Evolutionary conservation across 2,888 invertebrate genomes (phyloP), one percentile per base, ranked within the genome.

Genomic region (Caenorhabditis zanzibari): DNA sequence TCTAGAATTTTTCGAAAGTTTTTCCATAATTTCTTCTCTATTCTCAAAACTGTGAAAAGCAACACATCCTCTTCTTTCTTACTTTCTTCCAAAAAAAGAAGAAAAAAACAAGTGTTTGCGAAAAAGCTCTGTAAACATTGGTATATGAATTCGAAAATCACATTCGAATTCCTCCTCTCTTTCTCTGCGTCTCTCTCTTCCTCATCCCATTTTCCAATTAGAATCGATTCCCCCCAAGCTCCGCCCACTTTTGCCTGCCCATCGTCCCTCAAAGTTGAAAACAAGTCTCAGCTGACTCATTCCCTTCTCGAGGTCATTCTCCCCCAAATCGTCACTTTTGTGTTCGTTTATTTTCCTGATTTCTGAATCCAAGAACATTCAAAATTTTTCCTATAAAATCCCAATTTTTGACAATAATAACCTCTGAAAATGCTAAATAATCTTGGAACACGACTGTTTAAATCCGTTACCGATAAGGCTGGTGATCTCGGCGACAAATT

Each of bases 401-500:
- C n/a, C n/a, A n/a, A n/a, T n/a, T n/a, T n/a, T n/a, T n/a, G n/a
- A n/a, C n/a, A n/a, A n/a, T n/a, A n/a, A n/a, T n/a, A 6, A 16
- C 10, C 52, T 54, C 14, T 32, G 1, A 32, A 59, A 68, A 87
- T 88, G 86, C 82, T 89, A 28, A 87, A 88, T 47, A 87, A 89
- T 35, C 76, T 88, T 32, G 88, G 88, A 0, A 85, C 86, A 2
- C 74, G 83, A 0, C 76, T 88, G 7, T 88, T 88, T 81, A 87
- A 89, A 74, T 89, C 89, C 0, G 88, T 89, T 10, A 85, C 89
- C 12, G 86, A 89, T 54, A 86, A 85, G 47, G 89, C 89, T 24
- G 89, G 89, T 12, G 88, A 88, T 56, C 71, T 89, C n/a, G 89
- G 89, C 2, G 89, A 88, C 22, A 86, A 85, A 44, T 89, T 89